These are phyloP conservation scores for Anser cygnoides DNA, from an alignment of 2,113 vertebrate species.

Conservation along the genomic window DNA sequence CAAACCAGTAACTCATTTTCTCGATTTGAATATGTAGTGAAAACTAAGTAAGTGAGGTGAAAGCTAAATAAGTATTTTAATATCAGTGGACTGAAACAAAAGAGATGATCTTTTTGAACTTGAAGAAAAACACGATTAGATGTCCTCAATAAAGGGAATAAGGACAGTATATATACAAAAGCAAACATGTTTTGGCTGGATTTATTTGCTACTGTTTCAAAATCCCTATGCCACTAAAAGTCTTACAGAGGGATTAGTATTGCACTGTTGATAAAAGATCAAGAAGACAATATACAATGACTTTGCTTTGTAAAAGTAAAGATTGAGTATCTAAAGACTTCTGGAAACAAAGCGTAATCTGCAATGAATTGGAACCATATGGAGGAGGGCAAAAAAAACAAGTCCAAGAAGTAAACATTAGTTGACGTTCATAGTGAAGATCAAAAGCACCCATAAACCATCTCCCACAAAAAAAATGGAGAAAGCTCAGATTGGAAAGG, in stretches of 20 bases:
- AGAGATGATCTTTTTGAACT: background rate
- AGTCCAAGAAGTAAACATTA: slow-evolving; percentile 50
- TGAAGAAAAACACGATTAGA: background rate
- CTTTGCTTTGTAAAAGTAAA: slow-evolving; percentile 31
- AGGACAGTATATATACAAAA: background rate
- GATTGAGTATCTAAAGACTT: slow-evolving; percentile 31
- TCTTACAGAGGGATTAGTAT: background rate
- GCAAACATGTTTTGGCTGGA: background rate
- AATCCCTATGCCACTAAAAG: background rate
- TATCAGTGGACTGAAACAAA: background rate
- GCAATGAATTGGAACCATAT: slow-evolving; percentile 65
- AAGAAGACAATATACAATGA: slow-evolving; percentile 44
- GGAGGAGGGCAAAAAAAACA: slow-evolving; percentile 18
- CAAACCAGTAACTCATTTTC: background rate
- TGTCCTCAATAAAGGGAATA: background rate
- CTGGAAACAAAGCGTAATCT: slow-evolving; percentile 54
- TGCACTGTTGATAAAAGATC: slow-evolving; percentile 37
- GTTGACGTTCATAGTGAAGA: slow-evolving; percentile 42
- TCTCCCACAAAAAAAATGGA: slow-evolving; percentile 5
- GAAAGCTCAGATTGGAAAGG: slow-evolving; percentile 18
- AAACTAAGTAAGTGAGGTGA: background rate
- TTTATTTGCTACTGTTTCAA: slow-evolving; percentile 23
- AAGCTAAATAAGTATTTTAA: background rate
- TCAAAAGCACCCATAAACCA: slow-evolving; percentile 61
- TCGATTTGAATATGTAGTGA: background rate